Percentiles rank a stretch among this genome's conserved stretches.
Conservation (phyloP, 2,888 invertebrate species). For the Cheilosia vulpina region DNA sequence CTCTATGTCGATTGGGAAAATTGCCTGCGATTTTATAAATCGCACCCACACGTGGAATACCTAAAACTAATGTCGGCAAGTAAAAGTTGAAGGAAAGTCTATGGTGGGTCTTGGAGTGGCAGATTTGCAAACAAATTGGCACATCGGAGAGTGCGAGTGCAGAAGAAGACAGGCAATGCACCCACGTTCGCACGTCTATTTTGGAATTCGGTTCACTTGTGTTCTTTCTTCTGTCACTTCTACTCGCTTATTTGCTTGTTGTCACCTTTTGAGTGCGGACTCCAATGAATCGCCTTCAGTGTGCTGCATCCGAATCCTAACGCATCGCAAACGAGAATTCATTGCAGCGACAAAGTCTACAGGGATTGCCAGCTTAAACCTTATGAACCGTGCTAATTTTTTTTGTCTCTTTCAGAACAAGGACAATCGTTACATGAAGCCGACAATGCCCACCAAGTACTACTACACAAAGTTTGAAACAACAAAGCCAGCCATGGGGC, state of each 20-base stretch:
- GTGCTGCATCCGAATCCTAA: too few relatives aligned
- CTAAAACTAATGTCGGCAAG: slow-evolving; percentile 25
- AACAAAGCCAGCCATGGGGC: slow-evolving; percentile 42
- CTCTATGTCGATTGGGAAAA: slow-evolving; percentile 31
- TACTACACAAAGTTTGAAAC: slow-evolving; percentile 64
- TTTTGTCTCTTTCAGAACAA: slow-evolving; percentile 48
- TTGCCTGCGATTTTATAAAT: slow-evolving; percentile 47
- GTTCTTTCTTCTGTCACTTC: too few relatives aligned
- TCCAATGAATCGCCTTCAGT: too few relatives aligned
- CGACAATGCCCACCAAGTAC: slow-evolving; percentile 39
- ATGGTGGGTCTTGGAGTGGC: not conserved
- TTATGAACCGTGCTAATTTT: not conserved
- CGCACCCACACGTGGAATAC: slow-evolving; percentile 40
- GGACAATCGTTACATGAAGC: slow-evolving; percentile 31
- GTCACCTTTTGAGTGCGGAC: too few relatives aligned
- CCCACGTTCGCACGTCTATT: too few relatives aligned
- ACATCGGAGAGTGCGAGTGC: slow-evolving; percentile 34
- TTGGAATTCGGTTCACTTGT: too few relatives aligned
- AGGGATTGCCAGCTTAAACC: not conserved
- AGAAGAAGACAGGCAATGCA: not conserved
- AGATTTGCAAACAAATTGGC: not conserved
- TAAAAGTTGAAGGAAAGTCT: slow-evolving; percentile 46
- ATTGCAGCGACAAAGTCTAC: too few relatives aligned
- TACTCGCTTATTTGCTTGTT: too few relatives aligned
- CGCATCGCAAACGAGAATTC: too few relatives aligned